Evolutionary conservation across 2,797 vertebrate genomes (phyloP).

Genomic region (Okamejei kenojei): DNA sequence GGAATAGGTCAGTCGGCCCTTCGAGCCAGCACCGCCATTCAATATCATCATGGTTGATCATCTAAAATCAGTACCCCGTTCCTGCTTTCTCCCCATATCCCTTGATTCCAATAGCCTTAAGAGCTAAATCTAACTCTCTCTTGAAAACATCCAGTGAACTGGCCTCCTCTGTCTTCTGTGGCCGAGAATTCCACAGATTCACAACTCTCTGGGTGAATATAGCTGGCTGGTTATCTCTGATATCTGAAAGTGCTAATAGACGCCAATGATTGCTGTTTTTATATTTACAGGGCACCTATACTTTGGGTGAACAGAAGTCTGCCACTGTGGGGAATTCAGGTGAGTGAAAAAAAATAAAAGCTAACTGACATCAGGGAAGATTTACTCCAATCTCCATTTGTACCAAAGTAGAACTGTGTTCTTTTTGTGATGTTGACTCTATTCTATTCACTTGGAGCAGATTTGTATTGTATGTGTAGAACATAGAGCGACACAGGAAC

Average conservation of each 20-base stretch:
- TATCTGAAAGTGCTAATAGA: not conserved
- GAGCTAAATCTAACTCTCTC: no score
- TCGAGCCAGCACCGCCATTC: no score
- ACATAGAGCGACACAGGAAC: no score
- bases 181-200: no score
- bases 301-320: conserved; percentile 88
- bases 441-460: not conserved
- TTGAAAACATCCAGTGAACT: no score
- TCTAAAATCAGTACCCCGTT: no score
- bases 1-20: no score
- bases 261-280: not conserved
- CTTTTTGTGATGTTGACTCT: not conserved
- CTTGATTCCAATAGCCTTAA: no score
- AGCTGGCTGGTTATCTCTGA: not conserved
- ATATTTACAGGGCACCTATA: conserved; percentile 73
- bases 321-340: conserved; percentile 87
- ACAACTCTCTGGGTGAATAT: not conserved
- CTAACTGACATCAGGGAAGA: not conserved
- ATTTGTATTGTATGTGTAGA: no score
- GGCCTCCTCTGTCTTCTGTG: no score
- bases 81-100: no score
- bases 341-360: conserved; percentile 49
- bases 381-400: not conserved
- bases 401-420: not conserved
- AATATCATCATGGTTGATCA: no score